Evolutionary conservation across 2,113 vertebrate species (phyloP), one percentile per base, ranked within the genome.

Genomic region (Syngnathoides biaculeatus): DNA sequence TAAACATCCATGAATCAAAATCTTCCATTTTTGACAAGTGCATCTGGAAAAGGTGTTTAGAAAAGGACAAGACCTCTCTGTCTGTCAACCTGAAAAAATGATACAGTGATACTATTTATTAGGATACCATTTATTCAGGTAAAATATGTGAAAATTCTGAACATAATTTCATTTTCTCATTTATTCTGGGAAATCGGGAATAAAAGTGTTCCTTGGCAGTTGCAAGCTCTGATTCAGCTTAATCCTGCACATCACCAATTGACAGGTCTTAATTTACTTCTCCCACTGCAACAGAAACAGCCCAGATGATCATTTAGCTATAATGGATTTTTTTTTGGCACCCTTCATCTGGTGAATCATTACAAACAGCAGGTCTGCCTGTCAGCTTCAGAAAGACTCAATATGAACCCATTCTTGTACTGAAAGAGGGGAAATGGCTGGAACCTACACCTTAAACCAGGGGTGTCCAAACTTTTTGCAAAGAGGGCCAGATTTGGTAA

Each of bases 301-400:
- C 53, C 53, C 53, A 6, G 53, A 56, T 27, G 53, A 56, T 30
- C 53, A 56, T 56, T 56, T 56, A 56, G 53, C 24, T 27, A 26
- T 56, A 30, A 56, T 56, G 8, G 53, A 56, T 56, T 56, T 56
- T 56, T 56, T 56, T 56, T 56, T 27, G 53, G 53, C 53, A 56
- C 53, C 24, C 26, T 26, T 56, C 53, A 56, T 56, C 53, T 27
- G 30, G 24, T 56, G 26, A 30, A 56, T 56, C 53, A 27, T 56
- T 56, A 27, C 53, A 56, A 56, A 56, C 26, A 56, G 53, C 53
- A 55, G 53, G 53, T 56, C 24, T 17, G 26, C 5, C 24, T 56
- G 53, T 30, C 53, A 56, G 26, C 26, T 56, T 30, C 24, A 56
- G 53, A 56, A 12, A 30, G 15, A 56, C n/a, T 56, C 26, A 56